These are phyloP conservation scores for Zaprionus obscuricornis DNA, from an alignment of 2,888 invertebrate species.

Conservation along the genomic window DNA sequence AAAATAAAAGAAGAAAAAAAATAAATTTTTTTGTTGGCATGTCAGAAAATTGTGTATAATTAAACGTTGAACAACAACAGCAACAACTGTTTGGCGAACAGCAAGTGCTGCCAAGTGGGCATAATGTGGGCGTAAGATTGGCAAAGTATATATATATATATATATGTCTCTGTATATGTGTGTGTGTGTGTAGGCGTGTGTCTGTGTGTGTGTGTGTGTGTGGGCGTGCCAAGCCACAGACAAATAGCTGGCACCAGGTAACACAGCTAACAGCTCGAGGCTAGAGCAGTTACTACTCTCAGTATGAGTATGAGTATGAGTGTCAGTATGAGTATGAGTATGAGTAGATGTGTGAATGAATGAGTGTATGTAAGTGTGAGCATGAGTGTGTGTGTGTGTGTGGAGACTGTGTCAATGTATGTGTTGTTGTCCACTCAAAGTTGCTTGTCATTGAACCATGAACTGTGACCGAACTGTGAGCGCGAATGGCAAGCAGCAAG, in stretches of 20 bases:
- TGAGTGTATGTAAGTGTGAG: conserved; percentile 1
- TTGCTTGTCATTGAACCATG: conserved; percentile 73
- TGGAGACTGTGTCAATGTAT: too few species aligned
- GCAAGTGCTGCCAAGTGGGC: neutral
- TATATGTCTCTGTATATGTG: neutral
- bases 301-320: too few species aligned
- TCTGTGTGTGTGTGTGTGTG: neutral
- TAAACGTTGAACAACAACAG: conserved; percentile 43
- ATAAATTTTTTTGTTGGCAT: too few species aligned
- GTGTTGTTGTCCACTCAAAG: conserved; percentile 45
- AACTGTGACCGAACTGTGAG: conserved; percentile 40
- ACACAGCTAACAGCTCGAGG: conserved; percentile 26
- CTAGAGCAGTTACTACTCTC: too few species aligned
- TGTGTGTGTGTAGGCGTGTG: conserved; percentile 8
- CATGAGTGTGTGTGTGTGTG: conserved; percentile 2
- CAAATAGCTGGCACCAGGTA: conserved; percentile 60
- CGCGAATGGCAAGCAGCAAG: neutral
- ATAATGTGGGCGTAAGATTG: neutral
- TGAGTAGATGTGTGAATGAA: too few species aligned
- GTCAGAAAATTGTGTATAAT: conserved; percentile 56
- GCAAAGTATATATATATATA: conserved; percentile 5
- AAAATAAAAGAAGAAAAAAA: too few species aligned
- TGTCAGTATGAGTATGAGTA: too few species aligned
- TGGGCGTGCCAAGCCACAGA: conserved; percentile 57
- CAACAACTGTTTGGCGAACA: conserved; percentile 6